Evolutionary conservation across 2,797 vertebrate species (phyloP).

Genomic region (Pseudotriccus pelzelni): DNA sequence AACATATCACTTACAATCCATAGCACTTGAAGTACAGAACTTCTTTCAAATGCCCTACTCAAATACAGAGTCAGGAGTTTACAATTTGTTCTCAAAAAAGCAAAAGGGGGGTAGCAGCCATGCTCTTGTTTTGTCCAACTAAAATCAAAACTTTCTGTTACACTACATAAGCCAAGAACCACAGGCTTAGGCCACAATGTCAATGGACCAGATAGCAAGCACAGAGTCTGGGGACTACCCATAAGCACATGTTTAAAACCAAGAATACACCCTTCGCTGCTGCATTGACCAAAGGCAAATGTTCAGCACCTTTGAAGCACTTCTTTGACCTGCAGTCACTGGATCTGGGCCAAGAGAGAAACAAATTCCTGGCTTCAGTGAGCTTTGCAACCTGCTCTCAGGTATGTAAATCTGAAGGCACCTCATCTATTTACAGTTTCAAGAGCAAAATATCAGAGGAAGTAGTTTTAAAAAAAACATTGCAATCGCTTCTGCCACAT

Average conservation of each 20-base stretch:
- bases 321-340: not conserved
- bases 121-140: not conserved
- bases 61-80: not conserved
- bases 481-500: slow-evolving; percentile 14
- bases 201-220: not conserved
- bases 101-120: not conserved
- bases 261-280: not conserved
- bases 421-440: slow-evolving; percentile 28
- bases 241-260: not conserved
- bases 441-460: slow-evolving; percentile 25
- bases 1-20: not conserved
- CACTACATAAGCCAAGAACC: not conserved
- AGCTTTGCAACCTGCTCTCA: slow-evolving; percentile 15
- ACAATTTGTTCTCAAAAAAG: not conserved
- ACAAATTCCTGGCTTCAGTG: not conserved
- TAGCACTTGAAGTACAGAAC: not conserved
- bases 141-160: not conserved
- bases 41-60: not conserved
- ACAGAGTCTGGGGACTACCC: not conserved
- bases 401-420: slow-evolving; percentile 44
- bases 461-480: not conserved
- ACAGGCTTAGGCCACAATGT: not conserved
- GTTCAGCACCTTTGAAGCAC: not conserved
- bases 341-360: not conserved
- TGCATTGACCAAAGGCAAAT: not conserved